phyloP scores from a whole-genome alignment of 2,113 vertebrate genomes.

The Globicephala melas region DNA sequence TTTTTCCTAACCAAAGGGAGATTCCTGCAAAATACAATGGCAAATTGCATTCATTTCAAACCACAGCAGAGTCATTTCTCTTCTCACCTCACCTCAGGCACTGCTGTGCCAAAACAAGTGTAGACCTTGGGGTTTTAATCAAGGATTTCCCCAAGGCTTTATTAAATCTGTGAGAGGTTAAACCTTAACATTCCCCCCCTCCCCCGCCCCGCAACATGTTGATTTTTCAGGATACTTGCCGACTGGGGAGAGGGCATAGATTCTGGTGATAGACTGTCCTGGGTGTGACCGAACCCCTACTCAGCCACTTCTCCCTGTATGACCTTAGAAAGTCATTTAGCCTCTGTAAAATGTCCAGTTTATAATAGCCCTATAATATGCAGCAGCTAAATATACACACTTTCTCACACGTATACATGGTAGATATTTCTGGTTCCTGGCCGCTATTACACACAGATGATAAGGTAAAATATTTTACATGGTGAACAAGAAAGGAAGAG shows the following conservation, averaged over 20 bases:
- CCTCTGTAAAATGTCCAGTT: neutral
- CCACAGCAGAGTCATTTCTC: constrained; percentile 78
- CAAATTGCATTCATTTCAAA: constrained; percentile 55
- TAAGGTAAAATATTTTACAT: neutral
- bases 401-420: neutral
- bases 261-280: neutral
- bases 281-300: neutral
- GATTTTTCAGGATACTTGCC: neutral
- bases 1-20: neutral
- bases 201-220: neutral
- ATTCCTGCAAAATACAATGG: neutral
- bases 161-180: constrained; percentile 80
- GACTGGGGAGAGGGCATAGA: neutral
- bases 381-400: neutral
- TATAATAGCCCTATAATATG: neutral
- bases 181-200: constrained; percentile 68
- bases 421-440: neutral
- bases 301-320: neutral
- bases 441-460: neutral
- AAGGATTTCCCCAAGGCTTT: constrained; percentile 83
- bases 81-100: constrained; percentile 81
- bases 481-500: neutral
- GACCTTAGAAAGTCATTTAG: neutral
- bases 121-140: constrained; percentile 78
- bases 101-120: constrained; percentile 86